These are phyloP conservation scores for Cosmopolites sordidus DNA, from an alignment of 2,888 invertebrate genomes.

Conservation along the genomic window DNA sequence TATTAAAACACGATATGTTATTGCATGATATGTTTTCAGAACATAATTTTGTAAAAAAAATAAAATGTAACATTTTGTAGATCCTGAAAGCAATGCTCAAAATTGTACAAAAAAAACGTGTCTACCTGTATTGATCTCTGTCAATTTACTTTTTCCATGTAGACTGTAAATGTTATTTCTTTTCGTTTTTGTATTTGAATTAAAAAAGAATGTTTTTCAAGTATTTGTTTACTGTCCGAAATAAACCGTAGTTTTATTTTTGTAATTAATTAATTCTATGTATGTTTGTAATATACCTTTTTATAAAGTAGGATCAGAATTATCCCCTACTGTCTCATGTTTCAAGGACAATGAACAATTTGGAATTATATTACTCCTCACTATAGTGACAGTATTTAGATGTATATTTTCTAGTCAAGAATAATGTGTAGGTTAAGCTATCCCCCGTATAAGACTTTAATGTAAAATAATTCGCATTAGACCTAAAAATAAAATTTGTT, in stretches of 20 bases:
- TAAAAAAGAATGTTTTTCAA: conserved; percentile 31
- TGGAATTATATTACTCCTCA: not conserved
- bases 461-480: conserved; percentile 11
- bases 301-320: conserved; percentile 30
- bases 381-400: conserved; percentile 12
- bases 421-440: conserved; percentile 31
- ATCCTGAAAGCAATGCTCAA: conserved; percentile 29
- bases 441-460: conserved; percentile 20
- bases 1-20: not conserved
- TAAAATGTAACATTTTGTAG: conserved; percentile 18
- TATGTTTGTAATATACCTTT: conserved; percentile 37
- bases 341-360: conserved; percentile 12
- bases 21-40: not conserved
- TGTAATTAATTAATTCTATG: not conserved
- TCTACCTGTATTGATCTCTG: conserved; percentile 1
- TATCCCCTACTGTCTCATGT: conserved; percentile 6
- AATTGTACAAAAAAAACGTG: conserved; percentile 23
- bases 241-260: conserved; percentile 31
- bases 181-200: not conserved
- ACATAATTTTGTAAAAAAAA: not conserved
- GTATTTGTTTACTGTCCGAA: conserved; percentile 19
- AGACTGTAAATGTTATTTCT: not conserved
- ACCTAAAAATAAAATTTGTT: not conserved
- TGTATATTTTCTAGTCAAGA: conserved; percentile 38
- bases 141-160: not conserved